Conservation (phyloP, 2,113 vertebrate species). For the Hydropotes inermis region DNA sequence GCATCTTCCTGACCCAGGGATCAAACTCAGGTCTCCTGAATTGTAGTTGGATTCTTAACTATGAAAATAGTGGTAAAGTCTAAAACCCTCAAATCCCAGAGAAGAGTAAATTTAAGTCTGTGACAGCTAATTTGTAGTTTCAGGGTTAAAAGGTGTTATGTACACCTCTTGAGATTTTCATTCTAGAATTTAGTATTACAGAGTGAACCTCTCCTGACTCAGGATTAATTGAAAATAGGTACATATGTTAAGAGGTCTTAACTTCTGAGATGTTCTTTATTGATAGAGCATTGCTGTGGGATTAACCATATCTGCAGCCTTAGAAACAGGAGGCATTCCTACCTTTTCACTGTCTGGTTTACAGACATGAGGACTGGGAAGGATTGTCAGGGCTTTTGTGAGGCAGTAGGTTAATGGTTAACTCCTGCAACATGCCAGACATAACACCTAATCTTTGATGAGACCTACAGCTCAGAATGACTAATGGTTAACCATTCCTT, state of each 20-base stretch:
- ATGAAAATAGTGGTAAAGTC: neutral
- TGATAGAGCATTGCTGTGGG: neutral
- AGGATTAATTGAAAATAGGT: slow-evolving; percentile 7
- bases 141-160: neutral
- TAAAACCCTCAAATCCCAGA: neutral
- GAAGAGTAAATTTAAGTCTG: neutral
- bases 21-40: neutral
- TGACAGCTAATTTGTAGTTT: neutral
- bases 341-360: neutral
- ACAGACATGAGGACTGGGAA: neutral
- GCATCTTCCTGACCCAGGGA: neutral
- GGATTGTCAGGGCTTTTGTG: neutral
- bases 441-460: slow-evolving; percentile 61
- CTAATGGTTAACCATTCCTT: slow-evolving; percentile 62
- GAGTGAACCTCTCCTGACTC: neutral
- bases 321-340: slow-evolving; percentile 24
- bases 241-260: slow-evolving; percentile 29
- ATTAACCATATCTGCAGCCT: slow-evolving; percentile 27
- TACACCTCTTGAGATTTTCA: neutral
- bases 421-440: slow-evolving; percentile 5
- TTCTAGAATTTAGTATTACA: neutral
- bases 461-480: slow-evolving; percentile 61
- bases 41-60: neutral
- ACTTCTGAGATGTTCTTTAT: neutral
- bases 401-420: slow-evolving; percentile 63